These are phyloP conservation scores for Pharmacophagus antenor DNA, from an alignment of 2,888 invertebrate genomes.

Conservation along the genomic window DNA sequence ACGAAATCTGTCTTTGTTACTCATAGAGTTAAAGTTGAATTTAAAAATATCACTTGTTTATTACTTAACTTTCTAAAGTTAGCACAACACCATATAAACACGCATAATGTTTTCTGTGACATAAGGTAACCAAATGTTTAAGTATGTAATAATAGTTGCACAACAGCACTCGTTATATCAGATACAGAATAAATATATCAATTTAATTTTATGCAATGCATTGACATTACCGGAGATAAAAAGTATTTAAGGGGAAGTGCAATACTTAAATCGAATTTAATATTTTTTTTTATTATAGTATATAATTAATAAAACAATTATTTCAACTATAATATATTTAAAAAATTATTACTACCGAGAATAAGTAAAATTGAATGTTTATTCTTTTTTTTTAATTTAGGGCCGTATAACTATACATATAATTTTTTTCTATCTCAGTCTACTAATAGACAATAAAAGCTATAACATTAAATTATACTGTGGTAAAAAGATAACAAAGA, in stretches of 20 bases:
- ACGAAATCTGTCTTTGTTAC: background rate
- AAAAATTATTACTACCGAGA: no score
- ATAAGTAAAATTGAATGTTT: no score
- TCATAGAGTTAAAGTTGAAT: background rate
- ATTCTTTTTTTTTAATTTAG: no score
- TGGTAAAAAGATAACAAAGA: no score
- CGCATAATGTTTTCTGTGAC: background rate
- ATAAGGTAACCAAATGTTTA: slow-evolving; percentile 11
- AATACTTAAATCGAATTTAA: background rate
- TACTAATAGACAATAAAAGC: no score
- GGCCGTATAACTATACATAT: no score
- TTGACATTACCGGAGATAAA: background rate
- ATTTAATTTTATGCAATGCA: background rate
- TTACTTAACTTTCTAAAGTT: background rate
- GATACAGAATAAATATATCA: background rate
- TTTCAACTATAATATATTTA: no score
- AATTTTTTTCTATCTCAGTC: no score
- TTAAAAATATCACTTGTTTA: background rate
- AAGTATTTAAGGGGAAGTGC: background rate
- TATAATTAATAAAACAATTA: no score
- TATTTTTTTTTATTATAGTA: no score
- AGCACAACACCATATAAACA: background rate
- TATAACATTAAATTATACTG: no score
- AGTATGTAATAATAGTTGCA: background rate
- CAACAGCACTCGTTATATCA: background rate